Evolutionary conservation across 2,113 vertebrate genomes (phyloP).

Genomic region (Takifugu flavidus): DNA sequence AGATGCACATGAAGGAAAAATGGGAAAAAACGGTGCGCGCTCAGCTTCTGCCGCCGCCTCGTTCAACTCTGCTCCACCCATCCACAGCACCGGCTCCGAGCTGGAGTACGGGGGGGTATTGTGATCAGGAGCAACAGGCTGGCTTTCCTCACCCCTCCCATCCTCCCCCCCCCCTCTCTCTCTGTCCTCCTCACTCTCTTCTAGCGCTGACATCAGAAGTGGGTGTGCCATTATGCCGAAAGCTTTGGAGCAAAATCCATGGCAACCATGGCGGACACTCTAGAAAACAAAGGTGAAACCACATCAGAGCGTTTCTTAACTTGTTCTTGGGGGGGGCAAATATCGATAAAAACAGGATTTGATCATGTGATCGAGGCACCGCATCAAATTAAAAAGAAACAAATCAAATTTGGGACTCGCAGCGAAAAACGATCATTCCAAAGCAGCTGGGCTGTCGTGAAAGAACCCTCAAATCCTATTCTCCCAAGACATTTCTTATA

Average conservation of each 20-base stretch:
- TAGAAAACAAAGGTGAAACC: neutral
- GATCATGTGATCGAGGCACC: too few relatives aligned
- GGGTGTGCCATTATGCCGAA: constrained; percentile 72
- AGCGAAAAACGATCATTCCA: too few relatives aligned
- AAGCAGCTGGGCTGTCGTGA: too few relatives aligned
- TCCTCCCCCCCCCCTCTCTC: constrained; percentile 13
- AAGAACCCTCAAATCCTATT: too few relatives aligned
- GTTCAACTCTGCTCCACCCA: constrained; percentile 49
- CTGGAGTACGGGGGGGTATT: constrained; percentile 52
- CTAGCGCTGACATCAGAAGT: constrained; percentile 76
- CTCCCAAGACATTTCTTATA: too few relatives aligned
- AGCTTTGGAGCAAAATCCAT: constrained; percentile 79
- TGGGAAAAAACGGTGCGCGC: constrained; percentile 2
- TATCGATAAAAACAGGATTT: too few relatives aligned
- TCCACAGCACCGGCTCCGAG: constrained; percentile 21
- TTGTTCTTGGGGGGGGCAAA: too few relatives aligned
- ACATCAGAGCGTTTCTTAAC: too few relatives aligned
- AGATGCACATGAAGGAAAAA: constrained; percentile 2
- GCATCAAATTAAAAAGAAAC: too few relatives aligned
- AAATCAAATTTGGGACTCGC: too few relatives aligned
- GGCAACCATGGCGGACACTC: constrained; percentile 66
- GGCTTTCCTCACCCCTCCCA: constrained; percentile 21
- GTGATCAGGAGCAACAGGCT: constrained; percentile 78
- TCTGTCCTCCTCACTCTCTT: constrained; percentile 22
- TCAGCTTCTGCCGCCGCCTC: constrained; percentile 19